These are phyloP conservation scores for Diaprepes abbreviatus DNA, from an alignment of 2,888 invertebrate genomes.

Conservation along the genomic window DNA sequence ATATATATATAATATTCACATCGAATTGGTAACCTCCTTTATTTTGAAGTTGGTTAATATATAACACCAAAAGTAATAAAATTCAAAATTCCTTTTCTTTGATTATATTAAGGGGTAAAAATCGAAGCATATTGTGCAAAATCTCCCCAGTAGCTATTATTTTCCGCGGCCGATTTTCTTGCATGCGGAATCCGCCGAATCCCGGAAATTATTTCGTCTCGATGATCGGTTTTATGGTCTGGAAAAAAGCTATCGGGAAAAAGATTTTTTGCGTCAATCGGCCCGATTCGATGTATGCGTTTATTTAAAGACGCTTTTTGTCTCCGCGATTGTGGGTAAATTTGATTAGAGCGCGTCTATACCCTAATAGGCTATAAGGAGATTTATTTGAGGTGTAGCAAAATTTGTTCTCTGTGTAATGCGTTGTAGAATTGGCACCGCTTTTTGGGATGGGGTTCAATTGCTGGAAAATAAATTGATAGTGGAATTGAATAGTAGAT, in stretches of 20 bases:
- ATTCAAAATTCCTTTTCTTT: no score
- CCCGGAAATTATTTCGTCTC: constrained; percentile 48
- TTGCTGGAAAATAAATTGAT: background rate
- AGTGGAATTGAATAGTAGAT: background rate
- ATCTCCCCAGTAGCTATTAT: constrained; percentile 31
- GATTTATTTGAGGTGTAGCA: constrained; percentile 4
- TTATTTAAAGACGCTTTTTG: constrained; percentile 29
- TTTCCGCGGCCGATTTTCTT: constrained; percentile 35
- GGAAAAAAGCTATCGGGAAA: constrained; percentile 44
- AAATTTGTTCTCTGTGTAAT: background rate
- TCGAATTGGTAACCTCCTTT: no score
- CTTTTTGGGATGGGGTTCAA: no score
- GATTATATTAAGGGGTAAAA: background rate
- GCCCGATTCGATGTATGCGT: constrained; percentile 31
- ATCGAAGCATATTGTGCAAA: constrained; percentile 16
- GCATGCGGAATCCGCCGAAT: constrained; percentile 40
- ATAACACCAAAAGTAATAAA: no score
- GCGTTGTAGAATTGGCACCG: background rate
- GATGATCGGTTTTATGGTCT: constrained; percentile 44
- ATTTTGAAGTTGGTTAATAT: no score
- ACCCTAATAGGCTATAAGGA: constrained; percentile 9
- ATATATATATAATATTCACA: no score
- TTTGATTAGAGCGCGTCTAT: constrained; percentile 33
- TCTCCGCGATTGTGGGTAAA: constrained; percentile 29
- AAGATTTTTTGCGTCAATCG: constrained; percentile 41